phyloP scores from a whole-genome alignment of 1,140 invertebrate species.

The Homalodisca vitripennis region DNA sequence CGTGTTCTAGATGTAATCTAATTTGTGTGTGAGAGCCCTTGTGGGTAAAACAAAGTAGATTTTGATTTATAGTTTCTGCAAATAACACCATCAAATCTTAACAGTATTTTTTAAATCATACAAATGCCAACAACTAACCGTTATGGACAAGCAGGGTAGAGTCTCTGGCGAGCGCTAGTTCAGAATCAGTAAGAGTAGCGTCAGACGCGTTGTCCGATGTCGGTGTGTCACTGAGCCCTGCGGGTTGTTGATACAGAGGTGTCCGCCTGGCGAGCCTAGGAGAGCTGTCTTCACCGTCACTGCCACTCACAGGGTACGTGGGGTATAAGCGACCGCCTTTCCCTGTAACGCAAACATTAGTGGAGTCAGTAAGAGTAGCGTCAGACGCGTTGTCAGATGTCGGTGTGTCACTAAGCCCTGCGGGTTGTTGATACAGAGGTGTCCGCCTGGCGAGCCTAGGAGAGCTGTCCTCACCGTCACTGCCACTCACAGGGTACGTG shows the following conservation, averaged over 20 bases:
- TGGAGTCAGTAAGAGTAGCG: slow-evolving; percentile 78
- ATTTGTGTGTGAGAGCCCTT: too few species aligned
- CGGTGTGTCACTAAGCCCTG: slow-evolving; percentile 70
- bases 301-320: slow-evolving; percentile 62
- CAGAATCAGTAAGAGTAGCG: slow-evolving; percentile 77
- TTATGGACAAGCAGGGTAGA: slow-evolving; percentile 75
- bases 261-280: slow-evolving; percentile 47
- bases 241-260: slow-evolving; percentile 49
- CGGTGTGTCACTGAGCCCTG: slow-evolving; percentile 70
- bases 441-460: slow-evolving; percentile 47
- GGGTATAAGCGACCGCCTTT: slow-evolving; percentile 68
- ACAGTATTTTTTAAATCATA: too few species aligned
- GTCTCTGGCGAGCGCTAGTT: slow-evolving; percentile 72
- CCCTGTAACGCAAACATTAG: slow-evolving; percentile 50
- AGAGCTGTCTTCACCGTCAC: slow-evolving; percentile 57
- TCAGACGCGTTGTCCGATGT: slow-evolving; percentile 77
- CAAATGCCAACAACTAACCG: slow-evolving; percentile 62
- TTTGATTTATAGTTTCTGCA: too few species aligned
- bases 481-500: slow-evolving; percentile 62
- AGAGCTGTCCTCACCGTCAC: slow-evolving; percentile 57
- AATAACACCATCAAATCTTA: too few species aligned
- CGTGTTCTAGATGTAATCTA: too few species aligned
- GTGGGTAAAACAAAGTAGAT: too few species aligned
- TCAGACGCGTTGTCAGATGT: slow-evolving; percentile 77
- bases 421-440: slow-evolving; percentile 49